Evolutionary conservation across 2,888 invertebrate genomes (phyloP).

Genomic region (Terebella lapidaria): DNA sequence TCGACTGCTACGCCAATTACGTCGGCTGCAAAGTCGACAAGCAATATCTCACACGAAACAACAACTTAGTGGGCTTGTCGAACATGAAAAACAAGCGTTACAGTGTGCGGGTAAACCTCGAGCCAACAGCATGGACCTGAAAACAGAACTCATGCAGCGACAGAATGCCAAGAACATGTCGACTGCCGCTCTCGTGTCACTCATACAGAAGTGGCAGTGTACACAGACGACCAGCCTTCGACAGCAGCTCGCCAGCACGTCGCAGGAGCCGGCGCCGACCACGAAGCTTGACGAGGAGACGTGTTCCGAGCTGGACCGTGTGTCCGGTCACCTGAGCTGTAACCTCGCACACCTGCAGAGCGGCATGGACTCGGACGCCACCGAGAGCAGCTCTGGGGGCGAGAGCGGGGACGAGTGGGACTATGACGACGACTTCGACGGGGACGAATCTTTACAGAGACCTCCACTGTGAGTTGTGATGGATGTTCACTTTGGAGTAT

Average conservation of each 20-base stretch:
- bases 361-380: constrained; percentile 85
- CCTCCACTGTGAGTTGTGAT: constrained; percentile 3
- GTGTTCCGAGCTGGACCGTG: constrained; percentile 58
- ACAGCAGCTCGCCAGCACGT: constrained; percentile 5
- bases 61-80: constrained; percentile 73
- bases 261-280: background rate
- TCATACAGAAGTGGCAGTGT: constrained; percentile 60
- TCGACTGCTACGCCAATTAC: constrained; percentile 67
- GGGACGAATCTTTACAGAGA: background rate
- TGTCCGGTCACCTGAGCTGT: constrained; percentile 68
- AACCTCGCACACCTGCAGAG: constrained; percentile 71
- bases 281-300: constrained; percentile 30
- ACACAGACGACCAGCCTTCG: constrained; percentile 33
- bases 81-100: constrained; percentile 62
- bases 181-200: constrained; percentile 59
- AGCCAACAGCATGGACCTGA: constrained; percentile 26
- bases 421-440: constrained; percentile 14
- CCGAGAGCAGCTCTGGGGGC: constrained; percentile 87
- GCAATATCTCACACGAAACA: constrained; percentile 74
- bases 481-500: too few species aligned
- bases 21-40: constrained; percentile 70
- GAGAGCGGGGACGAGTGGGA: constrained; percentile 85
- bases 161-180: constrained; percentile 53
- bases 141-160: constrained; percentile 43
- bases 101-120: constrained; percentile 30